Evolutionary conservation across 2,113 vertebrate genomes (phyloP), one percentile per base, ranked within the genome.

Genomic region (Taxidea taxus): DNA sequence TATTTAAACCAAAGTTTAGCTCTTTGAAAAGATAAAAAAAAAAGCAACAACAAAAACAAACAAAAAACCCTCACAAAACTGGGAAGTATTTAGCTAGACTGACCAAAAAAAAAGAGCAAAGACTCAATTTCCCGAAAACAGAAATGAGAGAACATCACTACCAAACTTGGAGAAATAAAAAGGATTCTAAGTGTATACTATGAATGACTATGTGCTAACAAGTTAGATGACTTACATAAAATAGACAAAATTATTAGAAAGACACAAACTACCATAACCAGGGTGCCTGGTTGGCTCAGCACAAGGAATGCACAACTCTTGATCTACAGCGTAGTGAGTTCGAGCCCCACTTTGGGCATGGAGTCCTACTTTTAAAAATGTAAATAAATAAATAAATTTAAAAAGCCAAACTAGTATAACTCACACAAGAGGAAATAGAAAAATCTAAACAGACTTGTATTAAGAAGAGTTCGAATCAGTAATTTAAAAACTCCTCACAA

Each of bases 221-320:
- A 92, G 62, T 72, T 70, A 23, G 42, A 62, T 49, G 91, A 74
- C 31, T 90, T 77, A 74, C 13, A 68, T 92, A 91, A 86, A 92
- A 90, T 64, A 9, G 21, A 88, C 7, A 96, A 96, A 96, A 86
- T 92, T 86, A 58, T 15, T 90, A 85, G 47, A 81, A 93, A 94
- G 62, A 66, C 56, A 60, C 25, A 86, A 80, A 56, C 60, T 88
- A 72, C 77, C 78, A n/a, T 83, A 58, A 44, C 13, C 10, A 13
- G 70, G 37, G 37, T 37, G 21, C 21, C 23, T 72, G 21, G 21
- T 23, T 6, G 21, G 37, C 39, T 75, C 39, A 75, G 72, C 44
- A 2, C 13, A 10, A 75, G 72, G 72, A 31, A 42, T 7, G 7
- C 25, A 42, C 39, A 25, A 47, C 27, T 75, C 14, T 75, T 44